These are phyloP conservation scores for Pangasius larnaudii DNA, from an alignment of 2,797 vertebrate genomes.

Conservation along the genomic window DNA sequence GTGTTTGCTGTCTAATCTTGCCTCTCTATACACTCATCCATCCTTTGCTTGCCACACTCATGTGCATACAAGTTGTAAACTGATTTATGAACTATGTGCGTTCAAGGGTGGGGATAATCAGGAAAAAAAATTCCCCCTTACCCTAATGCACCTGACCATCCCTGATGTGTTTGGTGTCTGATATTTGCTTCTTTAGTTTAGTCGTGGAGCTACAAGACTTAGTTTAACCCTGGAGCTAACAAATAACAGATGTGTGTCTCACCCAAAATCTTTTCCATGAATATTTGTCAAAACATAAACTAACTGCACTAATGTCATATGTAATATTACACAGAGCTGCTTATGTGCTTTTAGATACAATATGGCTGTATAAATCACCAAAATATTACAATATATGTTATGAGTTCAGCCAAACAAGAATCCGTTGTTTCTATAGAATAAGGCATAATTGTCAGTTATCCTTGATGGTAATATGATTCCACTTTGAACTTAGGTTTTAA, in stretches of 20 bases:
- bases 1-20: constrained; percentile 14
- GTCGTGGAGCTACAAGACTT: not conserved
- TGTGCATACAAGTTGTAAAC: constrained; percentile 14
- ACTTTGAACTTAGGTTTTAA: not conserved
- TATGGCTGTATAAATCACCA: not conserved
- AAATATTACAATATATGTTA: not conserved
- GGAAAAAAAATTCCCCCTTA: not conserved
- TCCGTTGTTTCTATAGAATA: not conserved
- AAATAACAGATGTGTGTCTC: not conserved
- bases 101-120: not conserved
- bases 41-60: constrained; percentile 11
- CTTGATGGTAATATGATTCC: not conserved
- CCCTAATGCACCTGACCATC: not conserved
- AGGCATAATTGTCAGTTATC: not conserved
- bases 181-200: not conserved
- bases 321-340: not conserved
- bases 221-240: not conserved
- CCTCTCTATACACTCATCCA: not conserved
- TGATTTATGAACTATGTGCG: not conserved
- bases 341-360: not conserved
- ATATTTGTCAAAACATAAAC: not conserved
- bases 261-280: not conserved
- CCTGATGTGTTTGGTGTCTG: not conserved
- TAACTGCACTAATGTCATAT: not conserved
- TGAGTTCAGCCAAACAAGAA: not conserved